phyloP scores from a whole-genome alignment of 2,888 invertebrate genomes.

The Conops quadrifasciatus region DNA sequence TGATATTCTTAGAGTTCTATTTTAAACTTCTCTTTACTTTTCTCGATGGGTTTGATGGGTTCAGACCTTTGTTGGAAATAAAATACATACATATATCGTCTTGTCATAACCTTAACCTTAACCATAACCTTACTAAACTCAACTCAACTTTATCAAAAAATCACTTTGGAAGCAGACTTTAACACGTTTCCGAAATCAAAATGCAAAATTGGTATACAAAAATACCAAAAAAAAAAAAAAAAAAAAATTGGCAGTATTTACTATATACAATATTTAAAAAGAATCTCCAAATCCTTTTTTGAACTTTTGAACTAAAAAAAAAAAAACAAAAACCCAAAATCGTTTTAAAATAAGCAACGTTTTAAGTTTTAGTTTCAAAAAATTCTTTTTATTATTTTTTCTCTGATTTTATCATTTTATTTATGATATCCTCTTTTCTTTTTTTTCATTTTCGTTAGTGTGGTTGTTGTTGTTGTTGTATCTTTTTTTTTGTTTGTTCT shows the following conservation, averaged over 20 bases:
- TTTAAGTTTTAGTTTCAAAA: slow-evolving; percentile 42
- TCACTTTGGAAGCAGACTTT: slow-evolving; percentile 62
- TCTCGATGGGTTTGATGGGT: too few relatives aligned
- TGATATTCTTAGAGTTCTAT: too few relatives aligned
- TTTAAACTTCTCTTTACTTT: too few relatives aligned
- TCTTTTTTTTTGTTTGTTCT: slow-evolving; percentile 21
- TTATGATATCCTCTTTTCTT: slow-evolving; percentile 1
- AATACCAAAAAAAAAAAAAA: slow-evolving; percentile 51
- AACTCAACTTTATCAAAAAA: background rate
- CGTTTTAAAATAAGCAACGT: slow-evolving; percentile 34
- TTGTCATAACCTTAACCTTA: too few relatives aligned
- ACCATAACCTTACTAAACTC: background rate
- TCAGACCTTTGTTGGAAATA: too few relatives aligned
- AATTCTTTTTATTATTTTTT: slow-evolving; percentile 39
- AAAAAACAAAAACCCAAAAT: background rate
- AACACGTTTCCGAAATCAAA: too few relatives aligned
- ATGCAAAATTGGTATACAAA: slow-evolving; percentile 16
- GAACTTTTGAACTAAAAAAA: background rate
- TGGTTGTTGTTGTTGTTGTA: slow-evolving; percentile 26
- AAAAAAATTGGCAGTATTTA: background rate
- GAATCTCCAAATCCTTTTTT: too few relatives aligned
- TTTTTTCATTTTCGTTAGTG: slow-evolving; percentile 46
- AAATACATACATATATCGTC: too few relatives aligned
- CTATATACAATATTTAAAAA: too few relatives aligned
- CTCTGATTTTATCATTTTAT: too few relatives aligned